Conservation (phyloP, 92 coral and sea anemone genomes). For the Metridium senile region DNA sequence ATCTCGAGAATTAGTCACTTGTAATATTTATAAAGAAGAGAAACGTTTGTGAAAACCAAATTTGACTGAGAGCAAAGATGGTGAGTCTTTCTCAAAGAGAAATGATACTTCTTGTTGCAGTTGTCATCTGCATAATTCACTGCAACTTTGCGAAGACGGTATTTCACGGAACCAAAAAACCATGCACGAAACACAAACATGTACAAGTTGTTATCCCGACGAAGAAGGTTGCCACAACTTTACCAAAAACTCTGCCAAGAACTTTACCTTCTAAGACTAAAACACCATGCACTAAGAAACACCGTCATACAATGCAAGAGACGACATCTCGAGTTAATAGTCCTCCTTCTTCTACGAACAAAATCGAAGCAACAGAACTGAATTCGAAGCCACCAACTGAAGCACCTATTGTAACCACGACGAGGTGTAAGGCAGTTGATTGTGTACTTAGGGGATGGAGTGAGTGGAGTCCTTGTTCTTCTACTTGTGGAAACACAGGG, state of each 20-base stretch:
- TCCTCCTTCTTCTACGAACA: background rate
- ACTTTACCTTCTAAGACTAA: constrained; percentile 3
- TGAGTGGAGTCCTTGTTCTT: constrained; percentile 18
- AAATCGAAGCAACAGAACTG: background rate
- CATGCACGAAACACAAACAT: constrained; percentile 23
- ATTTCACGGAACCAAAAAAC: background rate
- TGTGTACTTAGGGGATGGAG: constrained; percentile 36
- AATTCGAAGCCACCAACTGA: background rate
- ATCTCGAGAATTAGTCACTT: no score
- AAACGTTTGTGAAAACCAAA: no score
- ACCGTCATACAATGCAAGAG: background rate
- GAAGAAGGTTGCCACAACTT: background rate
- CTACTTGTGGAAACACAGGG: constrained; percentile 24
- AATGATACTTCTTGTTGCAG: background rate
- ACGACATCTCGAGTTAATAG: no score
- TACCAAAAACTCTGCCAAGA: background rate
- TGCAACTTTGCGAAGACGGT: background rate
- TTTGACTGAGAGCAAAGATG: no score
- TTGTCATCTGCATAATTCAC: background rate
- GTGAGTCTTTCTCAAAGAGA: no score
- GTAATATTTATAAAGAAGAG: no score
- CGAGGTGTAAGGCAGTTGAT: constrained; percentile 7
- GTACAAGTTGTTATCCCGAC: background rate
- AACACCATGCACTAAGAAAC: constrained; percentile 16
- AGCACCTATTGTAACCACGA: background rate